Base-by-base conservation (phyloP, 2,113 vertebrate genomes). In the Siniperca chuatsi region DNA sequence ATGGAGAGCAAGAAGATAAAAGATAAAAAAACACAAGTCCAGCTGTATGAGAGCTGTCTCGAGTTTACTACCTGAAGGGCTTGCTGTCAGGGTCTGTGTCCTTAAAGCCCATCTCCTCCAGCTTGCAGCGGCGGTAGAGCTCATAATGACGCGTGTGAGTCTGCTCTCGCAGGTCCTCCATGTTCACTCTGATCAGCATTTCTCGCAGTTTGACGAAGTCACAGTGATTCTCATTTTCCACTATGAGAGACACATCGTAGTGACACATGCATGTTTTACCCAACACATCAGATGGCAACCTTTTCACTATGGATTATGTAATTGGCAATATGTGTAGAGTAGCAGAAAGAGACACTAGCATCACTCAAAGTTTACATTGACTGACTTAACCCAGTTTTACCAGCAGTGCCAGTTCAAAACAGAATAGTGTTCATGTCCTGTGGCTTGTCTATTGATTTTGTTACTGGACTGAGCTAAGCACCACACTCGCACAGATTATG, bases 71-170 rank as follows among this genome's bases (percentile, higher is more conserved):
- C 98, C 98, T 99, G 95, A 99, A 99, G 48, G 98, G 98, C 83
- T 99, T 99, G 96, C 97, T 97, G 95, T 99, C 98, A 6, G 98
- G 98, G 86, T 99, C 98, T 0, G 98, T 99, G 94, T 99, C 98
- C 92, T 99, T 98, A 80, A 99, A 99, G 48, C 98, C 98, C 98
- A 99, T 99, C 95, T 99, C 98, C 87, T 99, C 98, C 91, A 99
- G 96, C 74, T 99, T 99, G 91, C 98, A 99, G 70, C 98, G 96
- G 64, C 98, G 97, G 87, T 99, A 99, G 23, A 99, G 96, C 94
- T 99, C 98, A 3, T 99, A 99, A 91, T 99, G 98, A 40, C 97
- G 97, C 0, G 98, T 96, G 90, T 99, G 98, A 0, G 98, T 99
- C 95, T 99, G 98, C 90, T 99, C 98, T 4, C 98, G 96, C 20